A percentile compares a stretch with the other conserved stretches of the same genome.
Conservation (phyloP, 2,797 vertebrate genomes). For the Chrosomus eos region DNA sequence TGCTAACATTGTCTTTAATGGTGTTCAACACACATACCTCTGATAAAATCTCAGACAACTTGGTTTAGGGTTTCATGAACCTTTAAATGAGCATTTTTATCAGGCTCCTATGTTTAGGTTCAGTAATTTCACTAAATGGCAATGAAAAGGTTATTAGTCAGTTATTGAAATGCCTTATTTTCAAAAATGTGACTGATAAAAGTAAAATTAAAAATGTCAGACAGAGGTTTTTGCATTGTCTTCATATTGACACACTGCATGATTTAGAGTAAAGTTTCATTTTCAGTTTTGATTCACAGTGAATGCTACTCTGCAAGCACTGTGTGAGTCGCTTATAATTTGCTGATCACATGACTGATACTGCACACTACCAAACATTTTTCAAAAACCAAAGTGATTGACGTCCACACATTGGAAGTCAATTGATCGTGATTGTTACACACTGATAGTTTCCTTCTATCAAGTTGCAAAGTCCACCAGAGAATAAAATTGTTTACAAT, state of each 20-base stretch:
- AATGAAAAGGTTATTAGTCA: too few relatives aligned
- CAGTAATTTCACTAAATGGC: too few relatives aligned
- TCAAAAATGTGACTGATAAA: background rate
- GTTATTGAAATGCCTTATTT: background rate
- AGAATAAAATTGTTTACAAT: background rate
- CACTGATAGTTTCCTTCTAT: background rate
- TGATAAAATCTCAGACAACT: too few relatives aligned
- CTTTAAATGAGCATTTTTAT: too few relatives aligned
- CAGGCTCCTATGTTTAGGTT: too few relatives aligned
- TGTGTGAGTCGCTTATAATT: background rate
- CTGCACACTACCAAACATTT: background rate
- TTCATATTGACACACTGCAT: background rate
- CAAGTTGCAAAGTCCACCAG: background rate
- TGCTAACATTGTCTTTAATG: too few relatives aligned
- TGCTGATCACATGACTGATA: background rate
- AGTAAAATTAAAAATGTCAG: too few relatives aligned
- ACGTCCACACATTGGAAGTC: background rate
- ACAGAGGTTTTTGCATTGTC: background rate
- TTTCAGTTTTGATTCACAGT: background rate
- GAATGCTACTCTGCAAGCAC: background rate
- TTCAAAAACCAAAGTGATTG: background rate
- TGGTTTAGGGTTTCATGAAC: too few relatives aligned
- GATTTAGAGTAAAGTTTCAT: background rate
- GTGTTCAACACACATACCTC: too few relatives aligned
- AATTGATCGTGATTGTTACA: too few relatives aligned